Base-by-base conservation (phyloP, 2,888 invertebrate species). In the Allophyes oxyacanthae region DNA sequence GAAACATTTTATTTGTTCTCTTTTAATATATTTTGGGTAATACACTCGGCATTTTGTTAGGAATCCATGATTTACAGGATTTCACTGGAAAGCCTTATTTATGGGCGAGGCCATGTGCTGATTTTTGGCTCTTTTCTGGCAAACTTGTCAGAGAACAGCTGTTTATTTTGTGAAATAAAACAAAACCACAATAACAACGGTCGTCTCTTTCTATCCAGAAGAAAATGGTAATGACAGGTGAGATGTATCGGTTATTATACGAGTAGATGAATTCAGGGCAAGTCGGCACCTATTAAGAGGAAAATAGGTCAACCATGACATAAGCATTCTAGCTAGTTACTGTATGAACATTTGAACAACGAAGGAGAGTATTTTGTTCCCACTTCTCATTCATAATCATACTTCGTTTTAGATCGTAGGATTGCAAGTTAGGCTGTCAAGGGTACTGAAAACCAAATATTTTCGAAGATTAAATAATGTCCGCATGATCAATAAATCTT, bases 281-380 rank as follows among this genome's bases (percentile, higher is more conserved):
- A n/a, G 20, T 32, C 34, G 36, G 33, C 37, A 43, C 43, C 63
- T 56, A 44, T 38, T 8, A 20, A 30, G 14, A 25, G 10, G 28
- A 43, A 64, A 48, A 58, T 64, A 52, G 64, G 64, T 65, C 64
- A 64, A 58, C 48, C 38, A 44, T 64, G 43, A 64, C 32, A 57
- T 57, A 40, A 42, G 49, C 41, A 55, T 41, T 13, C 7, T 14
- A 4, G 6, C 6, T 34, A 34, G 42, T 34, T 64, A 55, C 28
- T 37, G 37, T 41, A 52, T 20, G 20, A 20, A 33, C 30, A 33
- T 41, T 48, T 20, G 20, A 20, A 33, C 30, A 33, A 38, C 20
- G 8, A 5, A 41, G 26, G 30, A 28, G 36, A 25, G 20, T 32
- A 30, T 11, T 34, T n/a, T 10, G 34, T 56, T 13, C 28, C 20